A percentile compares a stretch with the other conserved stretches of the same genome.
These are phyloP conservation scores for Orchestia grillus DNA, from an alignment of 1,140 invertebrate genomes.

Conservation along the genomic window DNA sequence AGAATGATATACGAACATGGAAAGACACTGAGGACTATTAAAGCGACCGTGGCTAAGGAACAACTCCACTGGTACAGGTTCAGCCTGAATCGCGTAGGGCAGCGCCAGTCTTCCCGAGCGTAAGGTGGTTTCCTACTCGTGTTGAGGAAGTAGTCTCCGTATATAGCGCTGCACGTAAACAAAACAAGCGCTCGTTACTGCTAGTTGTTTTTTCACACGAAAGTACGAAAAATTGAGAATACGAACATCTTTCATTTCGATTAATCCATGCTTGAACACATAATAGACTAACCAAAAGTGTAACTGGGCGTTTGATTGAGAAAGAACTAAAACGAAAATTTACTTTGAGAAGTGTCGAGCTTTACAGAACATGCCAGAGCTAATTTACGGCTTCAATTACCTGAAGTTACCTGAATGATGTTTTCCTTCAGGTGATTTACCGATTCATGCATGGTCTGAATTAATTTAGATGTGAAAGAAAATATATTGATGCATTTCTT, in stretches of 20 bases:
- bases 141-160: conserved; percentile 1
- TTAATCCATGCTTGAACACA: background rate
- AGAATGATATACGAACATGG: background rate
- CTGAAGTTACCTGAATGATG: too few relatives aligned
- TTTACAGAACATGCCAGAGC: too few relatives aligned
- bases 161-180: conserved; percentile 16
- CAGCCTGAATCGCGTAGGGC: background rate
- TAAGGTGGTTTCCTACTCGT: background rate
- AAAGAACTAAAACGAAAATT: background rate
- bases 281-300: background rate
- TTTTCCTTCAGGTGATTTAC: too few relatives aligned
- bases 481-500: too few relatives aligned
- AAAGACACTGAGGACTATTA: background rate
- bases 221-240: background rate
- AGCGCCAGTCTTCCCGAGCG: conserved; percentile 3
- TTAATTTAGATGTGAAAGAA: too few relatives aligned
- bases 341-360: too few relatives aligned
- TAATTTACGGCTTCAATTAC: too few relatives aligned
- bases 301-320: background rate
- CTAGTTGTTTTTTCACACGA: background rate
- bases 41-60: background rate
- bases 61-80: background rate
- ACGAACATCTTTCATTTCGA: background rate
- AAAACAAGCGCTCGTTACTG: background rate
- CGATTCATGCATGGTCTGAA: too few relatives aligned